Evolutionary conservation across 2,888 invertebrate species (phyloP).

Genomic region (Torymus aiolomorphi): DNA sequence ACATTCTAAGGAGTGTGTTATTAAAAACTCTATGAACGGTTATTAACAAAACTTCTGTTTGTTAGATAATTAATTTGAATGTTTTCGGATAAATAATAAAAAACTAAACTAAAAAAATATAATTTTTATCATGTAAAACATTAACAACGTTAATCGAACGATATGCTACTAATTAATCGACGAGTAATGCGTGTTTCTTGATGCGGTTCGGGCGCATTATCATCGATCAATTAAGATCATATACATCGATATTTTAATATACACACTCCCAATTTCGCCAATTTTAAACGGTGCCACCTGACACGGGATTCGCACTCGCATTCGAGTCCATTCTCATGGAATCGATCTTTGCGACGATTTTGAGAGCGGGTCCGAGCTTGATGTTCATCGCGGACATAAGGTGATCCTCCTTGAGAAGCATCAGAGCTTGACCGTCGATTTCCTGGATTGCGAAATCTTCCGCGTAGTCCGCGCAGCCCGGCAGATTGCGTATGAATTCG

Average conservation of each 20-base stretch:
- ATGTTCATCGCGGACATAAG: conserved; percentile 95
- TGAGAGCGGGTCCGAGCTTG: conserved; percentile 96
- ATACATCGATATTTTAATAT: background rate
- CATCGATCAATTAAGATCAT: background rate
- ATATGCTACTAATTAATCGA: too few relatives aligned
- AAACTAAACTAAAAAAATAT: too few relatives aligned
- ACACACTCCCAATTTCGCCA: conserved; percentile 50
- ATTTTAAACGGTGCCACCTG: conserved; percentile 59
- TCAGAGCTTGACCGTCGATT: conserved; percentile 95
- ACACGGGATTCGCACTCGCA: conserved; percentile 64
- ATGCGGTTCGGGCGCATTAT: too few relatives aligned
- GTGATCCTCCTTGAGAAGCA: conserved; percentile 95
- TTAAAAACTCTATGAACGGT: too few relatives aligned
- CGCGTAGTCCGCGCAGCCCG: conserved; percentile 94
- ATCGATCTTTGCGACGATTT: conserved; percentile 95
- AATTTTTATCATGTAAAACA: too few relatives aligned
- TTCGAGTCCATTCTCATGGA: conserved; percentile 82
- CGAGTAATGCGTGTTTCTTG: too few relatives aligned
- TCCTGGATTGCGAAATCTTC: conserved; percentile 97
- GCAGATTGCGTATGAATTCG: conserved; percentile 91
- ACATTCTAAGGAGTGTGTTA: too few relatives aligned
- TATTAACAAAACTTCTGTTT: too few relatives aligned
- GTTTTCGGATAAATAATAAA: too few relatives aligned
- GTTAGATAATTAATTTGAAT: too few relatives aligned
- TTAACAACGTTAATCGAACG: too few relatives aligned